Base-by-base conservation (phyloP, 2,797 vertebrate species). In the Toxotes lorentzi region DNA sequence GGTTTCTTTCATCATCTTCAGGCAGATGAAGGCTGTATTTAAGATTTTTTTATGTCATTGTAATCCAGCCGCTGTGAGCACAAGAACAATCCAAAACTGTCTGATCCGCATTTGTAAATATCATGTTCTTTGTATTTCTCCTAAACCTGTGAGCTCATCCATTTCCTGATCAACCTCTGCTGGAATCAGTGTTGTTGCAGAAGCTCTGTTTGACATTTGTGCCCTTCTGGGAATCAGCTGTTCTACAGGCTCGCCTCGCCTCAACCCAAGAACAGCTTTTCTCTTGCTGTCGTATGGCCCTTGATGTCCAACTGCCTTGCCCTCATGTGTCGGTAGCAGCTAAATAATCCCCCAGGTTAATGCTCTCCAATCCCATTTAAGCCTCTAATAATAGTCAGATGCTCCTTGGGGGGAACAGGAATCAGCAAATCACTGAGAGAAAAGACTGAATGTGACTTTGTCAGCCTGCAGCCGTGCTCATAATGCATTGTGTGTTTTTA, bases 341-440 rank as follows among this genome's bases (percentile, higher is more conserved):
- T 90, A 38, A 82, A 86, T 94, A 94, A 94, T 93, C 94, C 91
- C 51, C 24, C 4, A 16, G 81, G 84, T 88, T 92, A 94, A 94
- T 93, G 74, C 89, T 61, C 63, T 71, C 51, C 60, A 81, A 95
- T 95, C 95, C 85, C 83, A 89, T 95, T 93, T 95, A 81, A 48
- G 61, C 38, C 24, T 1, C 93, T 94, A 95, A 95, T 91, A 92
- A 94, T 95, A 95, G 94, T 81, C 78, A 63, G 73, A 76, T 88
- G 85, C 79, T 85, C 65, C 57, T 64, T 82, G 75, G 53, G 69
- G 69, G 70, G 65, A 87, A 83, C 86, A 87, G 75, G 75, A 91
- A 85, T 93, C 90, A 90, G 66, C 47, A 85, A 68, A 81, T 83
- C 83, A 71, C 73, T 6, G 72, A 61, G 8, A 59, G 19, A 45